phyloP scores from a whole-genome alignment of 1,140 invertebrate species.

The Orussus abietinus region DNA sequence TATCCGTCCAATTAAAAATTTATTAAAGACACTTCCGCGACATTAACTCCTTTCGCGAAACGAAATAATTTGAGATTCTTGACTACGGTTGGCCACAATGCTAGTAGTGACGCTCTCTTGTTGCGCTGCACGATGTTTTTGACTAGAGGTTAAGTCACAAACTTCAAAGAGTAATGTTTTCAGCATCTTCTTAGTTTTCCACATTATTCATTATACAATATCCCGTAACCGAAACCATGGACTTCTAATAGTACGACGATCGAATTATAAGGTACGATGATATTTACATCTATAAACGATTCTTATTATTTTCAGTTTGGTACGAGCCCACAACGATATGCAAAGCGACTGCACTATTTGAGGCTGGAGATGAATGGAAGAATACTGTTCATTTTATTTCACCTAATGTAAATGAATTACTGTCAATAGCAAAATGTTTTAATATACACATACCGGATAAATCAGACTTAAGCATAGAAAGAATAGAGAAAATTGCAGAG shows the following conservation, averaged over 20 bases:
- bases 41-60: no score
- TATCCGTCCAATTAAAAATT: no score
- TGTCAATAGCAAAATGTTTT: constrained; percentile 38
- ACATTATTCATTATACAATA: constrained; percentile 4
- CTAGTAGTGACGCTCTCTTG: no score
- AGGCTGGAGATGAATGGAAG: constrained; percentile 40
- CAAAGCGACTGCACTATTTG: constrained; percentile 57
- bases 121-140: no score
- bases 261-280: no score
- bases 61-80: no score
- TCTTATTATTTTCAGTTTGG: constrained; percentile 55
- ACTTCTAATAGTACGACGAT: no score
- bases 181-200: background rate
- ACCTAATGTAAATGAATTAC: constrained; percentile 60
- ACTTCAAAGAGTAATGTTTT: constrained; percentile 3
- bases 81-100: no score
- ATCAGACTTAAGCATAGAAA: constrained; percentile 15
- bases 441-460: constrained; percentile 22
- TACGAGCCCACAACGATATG: constrained; percentile 63
- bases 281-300: no score
- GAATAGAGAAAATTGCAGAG: constrained; percentile 27
- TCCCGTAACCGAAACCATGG: no score
- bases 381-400: constrained; percentile 53
- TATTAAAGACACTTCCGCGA: no score
- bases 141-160: no score